Conservation (phyloP, 2,888 invertebrate genomes). For the Hipparchia semele region DNA sequence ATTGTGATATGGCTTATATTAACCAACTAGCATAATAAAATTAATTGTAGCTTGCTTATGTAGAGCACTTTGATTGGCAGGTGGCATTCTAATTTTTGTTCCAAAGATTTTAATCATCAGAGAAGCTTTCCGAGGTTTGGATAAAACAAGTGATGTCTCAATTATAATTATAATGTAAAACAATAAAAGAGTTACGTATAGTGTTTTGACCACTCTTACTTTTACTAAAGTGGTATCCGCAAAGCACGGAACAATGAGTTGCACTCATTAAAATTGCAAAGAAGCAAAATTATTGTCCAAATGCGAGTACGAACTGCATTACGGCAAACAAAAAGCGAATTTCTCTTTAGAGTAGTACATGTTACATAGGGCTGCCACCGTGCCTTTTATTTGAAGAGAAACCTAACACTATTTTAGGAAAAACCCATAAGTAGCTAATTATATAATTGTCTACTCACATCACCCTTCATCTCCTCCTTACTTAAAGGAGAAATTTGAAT, state of each 20-base stretch:
- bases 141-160: conserved; percentile 8
- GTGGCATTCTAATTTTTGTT: conserved; percentile 13
- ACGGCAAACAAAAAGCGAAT: conserved; percentile 41
- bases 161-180: conserved; percentile 20
- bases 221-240: conserved; percentile 38
- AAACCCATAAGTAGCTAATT: too few relatives aligned
- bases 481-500: too few relatives aligned
- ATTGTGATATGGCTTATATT: neutral
- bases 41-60: neutral
- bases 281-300: conserved; percentile 46
- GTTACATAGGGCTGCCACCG: conserved; percentile 31
- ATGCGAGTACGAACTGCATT: conserved; percentile 35
- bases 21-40: neutral
- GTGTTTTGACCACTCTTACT: conserved; percentile 41
- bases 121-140: conserved; percentile 8
- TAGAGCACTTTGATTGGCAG: conserved; percentile 8
- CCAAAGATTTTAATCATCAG: conserved; percentile 7
- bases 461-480: too few relatives aligned
- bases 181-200: conserved; percentile 25
- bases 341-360: conserved; percentile 43
- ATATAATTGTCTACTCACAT: too few relatives aligned
- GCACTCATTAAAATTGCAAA: conserved; percentile 49
- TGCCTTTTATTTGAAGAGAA: too few relatives aligned
- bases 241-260: conserved; percentile 32
- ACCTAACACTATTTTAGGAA: too few relatives aligned